phyloP scores from a whole-genome alignment of 2,113 vertebrate genomes.

The Burhinus oedicnemus region DNA sequence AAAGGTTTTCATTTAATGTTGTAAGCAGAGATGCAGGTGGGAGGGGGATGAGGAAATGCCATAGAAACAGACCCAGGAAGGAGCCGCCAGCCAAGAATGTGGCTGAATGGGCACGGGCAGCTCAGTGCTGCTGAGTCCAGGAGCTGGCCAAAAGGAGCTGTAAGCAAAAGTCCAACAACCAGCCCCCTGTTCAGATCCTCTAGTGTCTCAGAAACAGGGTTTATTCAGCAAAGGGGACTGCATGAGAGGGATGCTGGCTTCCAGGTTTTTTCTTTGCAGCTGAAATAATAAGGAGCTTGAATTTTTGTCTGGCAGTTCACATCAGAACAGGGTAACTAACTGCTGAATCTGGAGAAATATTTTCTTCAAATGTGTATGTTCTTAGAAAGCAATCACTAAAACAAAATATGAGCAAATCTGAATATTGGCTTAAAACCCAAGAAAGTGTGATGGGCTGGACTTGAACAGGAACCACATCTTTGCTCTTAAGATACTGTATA shows the following conservation, averaged over 20 bases:
- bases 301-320: neutral
- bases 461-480: neutral
- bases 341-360: neutral
- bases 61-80: conserved; percentile 32
- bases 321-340: neutral
- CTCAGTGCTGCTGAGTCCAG: fast-evolving
- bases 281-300: neutral
- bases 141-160: neutral
- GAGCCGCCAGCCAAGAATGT: neutral
- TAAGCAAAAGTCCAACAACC: neutral
- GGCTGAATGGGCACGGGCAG: neutral
- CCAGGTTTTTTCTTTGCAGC: neutral
- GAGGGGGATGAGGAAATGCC: neutral
- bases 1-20: conserved; percentile 9
- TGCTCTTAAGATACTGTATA: neutral
- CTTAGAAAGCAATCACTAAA: neutral
- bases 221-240: neutral
- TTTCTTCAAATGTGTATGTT: neutral
- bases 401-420: neutral
- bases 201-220: neutral
- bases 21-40: neutral
- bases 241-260: neutral
- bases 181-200: neutral
- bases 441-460: neutral
- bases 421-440: neutral